These are phyloP conservation scores for Dryobota labecula DNA, from an alignment of 2,888 invertebrate genomes.

Conservation along the genomic window DNA sequence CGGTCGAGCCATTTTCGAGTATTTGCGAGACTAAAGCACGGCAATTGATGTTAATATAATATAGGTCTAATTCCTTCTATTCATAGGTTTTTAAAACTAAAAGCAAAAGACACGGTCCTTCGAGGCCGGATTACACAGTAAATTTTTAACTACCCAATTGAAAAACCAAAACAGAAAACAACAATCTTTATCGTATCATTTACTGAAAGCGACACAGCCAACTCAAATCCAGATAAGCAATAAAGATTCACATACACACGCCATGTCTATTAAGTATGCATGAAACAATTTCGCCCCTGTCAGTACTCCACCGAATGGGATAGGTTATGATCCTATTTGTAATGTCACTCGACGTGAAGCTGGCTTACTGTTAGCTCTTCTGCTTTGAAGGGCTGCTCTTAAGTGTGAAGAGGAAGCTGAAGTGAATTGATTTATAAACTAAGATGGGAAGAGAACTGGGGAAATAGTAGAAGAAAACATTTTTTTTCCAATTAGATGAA, in stretches of 20 bases:
- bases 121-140: neutral
- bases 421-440: slow-evolving; percentile 24
- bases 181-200: neutral
- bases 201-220: neutral
- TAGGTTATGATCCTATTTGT: slow-evolving; percentile 55
- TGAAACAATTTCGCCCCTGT: slow-evolving; percentile 52
- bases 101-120: neutral
- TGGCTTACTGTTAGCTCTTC: slow-evolving; percentile 34
- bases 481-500: neutral
- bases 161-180: too few species aligned
- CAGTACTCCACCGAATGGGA: slow-evolving; percentile 42
- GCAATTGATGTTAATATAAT: too few species aligned
- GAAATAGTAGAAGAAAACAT: neutral
- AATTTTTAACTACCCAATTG: neutral
- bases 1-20: too few species aligned
- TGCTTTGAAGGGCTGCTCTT: slow-evolving; percentile 22
- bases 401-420: slow-evolving; percentile 11
- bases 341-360: slow-evolving; percentile 39
- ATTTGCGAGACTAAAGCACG: too few species aligned
- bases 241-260: slow-evolving; percentile 22
- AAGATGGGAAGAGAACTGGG: neutral
- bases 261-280: slow-evolving; percentile 41
- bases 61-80: neutral
- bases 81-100: neutral
- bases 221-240: slow-evolving; percentile 11